These are phyloP conservation scores for Pan paniscus DNA, from an alignment of 2,113 vertebrate genomes.

Conservation along the genomic window DNA sequence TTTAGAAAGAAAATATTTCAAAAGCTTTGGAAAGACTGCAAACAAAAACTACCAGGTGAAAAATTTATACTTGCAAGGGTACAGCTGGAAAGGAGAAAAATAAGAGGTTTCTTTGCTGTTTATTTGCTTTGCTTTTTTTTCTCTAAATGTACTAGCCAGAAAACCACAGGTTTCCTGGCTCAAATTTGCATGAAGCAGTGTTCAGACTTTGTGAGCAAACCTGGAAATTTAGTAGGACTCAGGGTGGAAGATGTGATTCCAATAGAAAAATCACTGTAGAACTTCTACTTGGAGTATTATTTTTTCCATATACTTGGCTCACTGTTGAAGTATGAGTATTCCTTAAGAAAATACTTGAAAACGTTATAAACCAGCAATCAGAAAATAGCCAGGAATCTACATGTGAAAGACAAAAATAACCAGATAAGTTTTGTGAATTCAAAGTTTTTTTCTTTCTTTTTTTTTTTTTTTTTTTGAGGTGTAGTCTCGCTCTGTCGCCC, in stretches of 20 bases:
- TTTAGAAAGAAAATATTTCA: neutral
- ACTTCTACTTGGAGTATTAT: neutral
- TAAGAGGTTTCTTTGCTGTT: neutral
- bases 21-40: neutral
- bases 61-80: neutral
- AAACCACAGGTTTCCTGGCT: neutral
- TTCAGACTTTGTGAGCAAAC: neutral
- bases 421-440: neutral
- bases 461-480: rapidly evolving
- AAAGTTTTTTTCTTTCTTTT: rapidly evolving
- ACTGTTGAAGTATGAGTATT: neutral
- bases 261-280: neutral
- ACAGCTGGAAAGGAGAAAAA: neutral
- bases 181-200: neutral
- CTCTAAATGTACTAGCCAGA: neutral
- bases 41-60: neutral
- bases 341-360: neutral
- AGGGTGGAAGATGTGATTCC: neutral
- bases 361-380: neutral
- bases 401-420: neutral
- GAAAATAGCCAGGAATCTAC: neutral
- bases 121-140: neutral
- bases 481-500: too few species aligned
- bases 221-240: neutral
- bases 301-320: neutral